phyloP scores from a whole-genome alignment of 2,113 vertebrate species.

The Nyctibius bracteatus region DNA sequence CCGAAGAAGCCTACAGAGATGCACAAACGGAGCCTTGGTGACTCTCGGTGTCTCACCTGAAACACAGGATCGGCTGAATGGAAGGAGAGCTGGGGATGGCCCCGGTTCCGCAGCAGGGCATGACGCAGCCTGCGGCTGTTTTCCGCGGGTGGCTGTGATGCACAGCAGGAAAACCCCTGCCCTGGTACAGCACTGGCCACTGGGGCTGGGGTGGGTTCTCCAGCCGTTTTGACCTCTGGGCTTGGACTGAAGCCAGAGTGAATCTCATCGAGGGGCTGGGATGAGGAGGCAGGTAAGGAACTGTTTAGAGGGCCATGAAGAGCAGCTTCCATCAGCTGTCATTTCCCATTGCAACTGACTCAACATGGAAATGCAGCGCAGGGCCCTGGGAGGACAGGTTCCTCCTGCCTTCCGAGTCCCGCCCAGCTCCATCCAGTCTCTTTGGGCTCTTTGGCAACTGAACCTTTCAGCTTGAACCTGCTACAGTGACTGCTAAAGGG shows the following conservation, averaged over 20 bases:
- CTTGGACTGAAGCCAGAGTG: conserved; percentile 74
- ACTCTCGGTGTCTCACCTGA: neutral
- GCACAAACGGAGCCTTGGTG: neutral
- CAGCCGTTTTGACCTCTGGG: conserved; percentile 58
- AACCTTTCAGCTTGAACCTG: neutral
- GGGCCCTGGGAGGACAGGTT: neutral
- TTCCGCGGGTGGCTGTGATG: neutral
- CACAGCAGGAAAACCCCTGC: conserved; percentile 21
- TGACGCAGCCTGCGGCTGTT: neutral
- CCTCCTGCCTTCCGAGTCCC: neutral
- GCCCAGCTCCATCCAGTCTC: neutral
- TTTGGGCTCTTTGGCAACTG: neutral
- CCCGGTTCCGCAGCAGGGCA: neutral
- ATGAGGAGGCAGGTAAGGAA: neutral
- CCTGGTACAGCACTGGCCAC: conserved; percentile 15
- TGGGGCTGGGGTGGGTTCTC: neutral
- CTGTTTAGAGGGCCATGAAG: conserved; percentile 73
- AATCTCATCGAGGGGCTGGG: conserved; percentile 60
- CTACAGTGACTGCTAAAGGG: neutral
- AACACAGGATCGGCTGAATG: accelerated
- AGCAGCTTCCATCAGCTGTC: conserved; percentile 79
- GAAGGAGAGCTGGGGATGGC: neutral
- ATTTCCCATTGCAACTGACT: conserved; percentile 65
- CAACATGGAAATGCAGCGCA: conserved; percentile 39
- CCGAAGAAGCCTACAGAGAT: neutral